Conservation (phyloP, 2,888 invertebrate genomes). For the Chironomus riparius region DNA sequence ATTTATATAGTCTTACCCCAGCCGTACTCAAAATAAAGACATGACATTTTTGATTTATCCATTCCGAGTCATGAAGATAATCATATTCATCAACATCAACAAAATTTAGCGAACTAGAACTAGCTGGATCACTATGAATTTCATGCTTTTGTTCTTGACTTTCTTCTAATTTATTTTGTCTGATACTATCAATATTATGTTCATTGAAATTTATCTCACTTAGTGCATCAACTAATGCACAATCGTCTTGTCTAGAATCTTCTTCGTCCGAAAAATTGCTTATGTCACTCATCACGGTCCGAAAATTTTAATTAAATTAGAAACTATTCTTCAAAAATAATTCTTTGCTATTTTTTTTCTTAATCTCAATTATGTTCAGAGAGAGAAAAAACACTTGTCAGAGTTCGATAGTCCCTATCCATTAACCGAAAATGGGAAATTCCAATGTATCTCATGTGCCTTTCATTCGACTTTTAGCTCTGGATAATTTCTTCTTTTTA, state of each 20-base stretch:
- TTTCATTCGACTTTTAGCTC: too few species aligned
- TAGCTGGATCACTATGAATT: neutral
- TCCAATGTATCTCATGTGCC: neutral
- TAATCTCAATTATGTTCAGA: too few species aligned
- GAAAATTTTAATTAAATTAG: neutral
- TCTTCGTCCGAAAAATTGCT: slow-evolving; percentile 19
- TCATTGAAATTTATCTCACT: slow-evolving; percentile 11
- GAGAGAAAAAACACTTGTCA: too few species aligned
- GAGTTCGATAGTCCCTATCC: too few species aligned
- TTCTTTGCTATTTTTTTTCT: too few species aligned
- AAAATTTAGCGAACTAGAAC: slow-evolving; percentile 16
- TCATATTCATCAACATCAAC: slow-evolving; percentile 38
- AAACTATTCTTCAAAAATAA: neutral
- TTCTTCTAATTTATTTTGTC: neutral
- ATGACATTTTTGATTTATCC: slow-evolving; percentile 78
- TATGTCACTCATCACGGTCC: slow-evolving; percentile 5
- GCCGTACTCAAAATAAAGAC: slow-evolving; percentile 91
- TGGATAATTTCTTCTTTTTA: too few species aligned
- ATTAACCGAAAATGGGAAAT: neutral
- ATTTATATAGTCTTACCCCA: too few species aligned
- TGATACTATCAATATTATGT: neutral
- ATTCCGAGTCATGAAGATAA: slow-evolving; percentile 59
- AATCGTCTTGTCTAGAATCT: neutral
- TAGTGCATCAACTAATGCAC: slow-evolving; percentile 14
- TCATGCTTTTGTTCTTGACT: neutral